Evolutionary conservation across 2,113 vertebrate species (phyloP).

Genomic region (Eubucco bourcierii): DNA sequence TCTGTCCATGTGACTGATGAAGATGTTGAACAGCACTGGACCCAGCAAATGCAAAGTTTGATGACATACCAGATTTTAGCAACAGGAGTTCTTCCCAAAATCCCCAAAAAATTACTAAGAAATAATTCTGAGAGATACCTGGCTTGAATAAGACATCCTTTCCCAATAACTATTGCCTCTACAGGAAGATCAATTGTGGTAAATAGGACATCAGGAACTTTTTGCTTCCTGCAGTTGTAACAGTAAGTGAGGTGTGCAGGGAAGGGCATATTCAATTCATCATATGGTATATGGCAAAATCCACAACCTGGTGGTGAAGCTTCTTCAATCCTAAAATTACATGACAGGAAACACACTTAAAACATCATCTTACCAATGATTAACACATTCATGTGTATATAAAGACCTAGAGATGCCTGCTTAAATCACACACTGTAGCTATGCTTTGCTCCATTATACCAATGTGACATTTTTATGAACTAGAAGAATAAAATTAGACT

Average conservation of each 20-base stretch:
- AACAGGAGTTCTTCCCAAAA: neutral
- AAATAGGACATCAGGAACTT: constrained; percentile 94
- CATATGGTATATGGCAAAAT: constrained; percentile 97
- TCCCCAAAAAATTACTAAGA: neutral
- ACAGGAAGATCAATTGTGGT: constrained; percentile 90
- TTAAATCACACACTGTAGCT: neutral
- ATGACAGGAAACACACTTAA: constrained; percentile 20
- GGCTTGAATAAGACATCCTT: constrained; percentile 94
- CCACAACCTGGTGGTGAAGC: constrained; percentile 85
- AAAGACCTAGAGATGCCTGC: neutral
- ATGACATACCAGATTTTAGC: neutral
- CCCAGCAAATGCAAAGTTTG: neutral
- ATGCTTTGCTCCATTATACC: neutral
- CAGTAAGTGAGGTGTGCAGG: constrained; percentile 95
- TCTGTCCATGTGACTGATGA: no score
- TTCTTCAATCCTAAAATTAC: constrained; percentile 87
- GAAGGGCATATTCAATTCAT: constrained; percentile 98
- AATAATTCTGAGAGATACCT: constrained; percentile 73
- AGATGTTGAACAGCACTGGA: no score
- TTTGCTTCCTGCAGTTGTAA: constrained; percentile 89
- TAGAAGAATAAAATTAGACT: neutral
- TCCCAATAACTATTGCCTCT: constrained; percentile 86
- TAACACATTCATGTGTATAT: neutral
- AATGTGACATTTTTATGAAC: neutral
- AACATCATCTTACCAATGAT: neutral